Percentiles rank a stretch among this genome's conserved stretches.
Evolutionary conservation across 2,888 invertebrate genomes (phyloP).

Genomic region (Gerris lacustris): DNA sequence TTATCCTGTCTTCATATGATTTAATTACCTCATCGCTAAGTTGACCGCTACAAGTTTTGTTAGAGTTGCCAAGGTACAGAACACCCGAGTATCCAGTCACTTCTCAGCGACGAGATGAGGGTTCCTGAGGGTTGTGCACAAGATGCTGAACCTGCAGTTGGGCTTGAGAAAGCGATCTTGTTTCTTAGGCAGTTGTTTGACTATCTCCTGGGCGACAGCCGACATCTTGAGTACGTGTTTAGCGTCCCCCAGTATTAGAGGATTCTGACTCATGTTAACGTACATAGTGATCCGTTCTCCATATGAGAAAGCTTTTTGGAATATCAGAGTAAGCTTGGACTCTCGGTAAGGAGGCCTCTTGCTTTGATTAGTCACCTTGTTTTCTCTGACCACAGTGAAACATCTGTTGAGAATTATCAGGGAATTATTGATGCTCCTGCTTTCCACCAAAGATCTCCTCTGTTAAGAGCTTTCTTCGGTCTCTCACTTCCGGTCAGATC

Average conservation of each 20-base stretch:
- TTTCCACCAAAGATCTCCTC: constrained; percentile 61
- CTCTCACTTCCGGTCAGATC: constrained; percentile 86
- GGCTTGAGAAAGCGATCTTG: not conserved
- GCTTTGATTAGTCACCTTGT: constrained; percentile 33
- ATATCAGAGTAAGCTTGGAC: constrained; percentile 73
- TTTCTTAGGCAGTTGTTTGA: not conserved
- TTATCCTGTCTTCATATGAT: too few relatives aligned
- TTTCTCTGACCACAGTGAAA: constrained; percentile 45
- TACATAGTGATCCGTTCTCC: constrained; percentile 62
- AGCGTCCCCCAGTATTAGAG: constrained; percentile 65
- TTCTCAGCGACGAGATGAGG: constrained; percentile 4
- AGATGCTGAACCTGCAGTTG: not conserved
- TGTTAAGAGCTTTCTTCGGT: constrained; percentile 56
- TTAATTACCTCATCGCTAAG: too few relatives aligned
- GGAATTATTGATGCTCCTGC: constrained; percentile 77
- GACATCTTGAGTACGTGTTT: constrained; percentile 49
- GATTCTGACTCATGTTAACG: constrained; percentile 68
- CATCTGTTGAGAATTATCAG: constrained; percentile 71
- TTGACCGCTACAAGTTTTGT: too few relatives aligned
- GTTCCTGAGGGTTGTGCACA: not conserved
- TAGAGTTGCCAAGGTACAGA: too few relatives aligned
- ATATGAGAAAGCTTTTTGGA: constrained; percentile 65
- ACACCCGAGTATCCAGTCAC: too few relatives aligned
- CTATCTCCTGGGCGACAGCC: constrained; percentile 45
- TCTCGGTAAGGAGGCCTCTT: constrained; percentile 55